Evolutionary conservation across 2,113 vertebrate genomes (phyloP).

Genomic region (Poeciliopsis turrubarensis): DNA sequence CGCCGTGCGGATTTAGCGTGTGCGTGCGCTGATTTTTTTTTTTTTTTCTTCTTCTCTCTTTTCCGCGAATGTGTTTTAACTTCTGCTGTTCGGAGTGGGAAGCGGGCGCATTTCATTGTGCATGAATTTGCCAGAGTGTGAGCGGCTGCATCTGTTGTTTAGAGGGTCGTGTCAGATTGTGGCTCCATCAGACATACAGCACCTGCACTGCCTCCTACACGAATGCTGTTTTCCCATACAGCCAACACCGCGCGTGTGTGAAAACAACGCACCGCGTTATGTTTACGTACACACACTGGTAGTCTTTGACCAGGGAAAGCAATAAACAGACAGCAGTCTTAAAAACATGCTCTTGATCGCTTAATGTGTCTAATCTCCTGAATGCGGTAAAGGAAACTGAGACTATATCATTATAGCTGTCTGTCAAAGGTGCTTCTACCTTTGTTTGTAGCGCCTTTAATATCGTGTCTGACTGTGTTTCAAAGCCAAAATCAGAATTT

Average conservation of each 20-base stretch:
- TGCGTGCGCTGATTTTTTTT: conserved; percentile 36
- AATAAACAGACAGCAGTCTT: conserved; percentile 71
- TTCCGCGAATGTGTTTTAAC: conserved; percentile 18
- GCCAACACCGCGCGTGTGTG: conserved; percentile 28
- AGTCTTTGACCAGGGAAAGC: conserved; percentile 66
- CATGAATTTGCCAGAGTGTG: conserved; percentile 42
- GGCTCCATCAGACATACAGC: conserved; percentile 61
- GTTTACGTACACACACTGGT: conserved; percentile 69
- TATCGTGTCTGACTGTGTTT: conserved; percentile 27
- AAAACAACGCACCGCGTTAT: conserved; percentile 61
- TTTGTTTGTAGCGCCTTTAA: conserved; percentile 37
- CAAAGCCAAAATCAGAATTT: conserved; percentile 19
- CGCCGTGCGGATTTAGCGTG: conserved; percentile 33
- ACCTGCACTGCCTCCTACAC: conserved; percentile 71
- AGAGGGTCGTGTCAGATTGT: conserved; percentile 58
- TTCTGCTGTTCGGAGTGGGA: conserved; percentile 26
- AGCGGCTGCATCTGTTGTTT: conserved; percentile 68
- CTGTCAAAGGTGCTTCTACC: conserved; percentile 56
- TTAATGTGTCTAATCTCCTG: conserved; percentile 62
- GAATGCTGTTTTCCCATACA: conserved; percentile 73
- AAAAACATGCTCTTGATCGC: conserved; percentile 65
- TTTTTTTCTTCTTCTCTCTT: no score
- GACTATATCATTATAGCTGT: conserved; percentile 56
- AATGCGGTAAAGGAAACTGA: conserved; percentile 40
- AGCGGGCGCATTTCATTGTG: conserved; percentile 21